Evolutionary conservation across 2,797 vertebrate genomes (phyloP), one percentile per base, ranked within the genome.

Genomic region (Helostoma temminkii): DNA sequence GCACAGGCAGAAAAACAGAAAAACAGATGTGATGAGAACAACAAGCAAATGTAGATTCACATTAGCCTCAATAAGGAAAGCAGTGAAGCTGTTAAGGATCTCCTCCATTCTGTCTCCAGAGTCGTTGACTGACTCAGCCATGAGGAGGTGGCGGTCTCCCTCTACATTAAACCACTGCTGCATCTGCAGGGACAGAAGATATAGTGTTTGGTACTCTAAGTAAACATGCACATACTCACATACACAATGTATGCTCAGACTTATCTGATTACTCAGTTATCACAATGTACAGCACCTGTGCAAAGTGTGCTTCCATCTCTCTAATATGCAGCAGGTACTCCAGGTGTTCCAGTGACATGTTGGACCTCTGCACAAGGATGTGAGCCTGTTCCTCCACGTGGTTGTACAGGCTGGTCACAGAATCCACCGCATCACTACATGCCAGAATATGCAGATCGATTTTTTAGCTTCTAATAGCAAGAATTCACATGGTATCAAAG

Each of bases 371-470:
- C 81, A 96, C 97, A 1, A 99, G 92, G 21, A 91, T 46, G 1
- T 98, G 97, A n/a, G 96, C 95, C 61, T 94, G 93, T 72, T 97
- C 96, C 26, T 99, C 97, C 86, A 99, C 89, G 0, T 88, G 92
- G 66, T 93, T 94, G 65, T 98, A 99, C 69, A 97, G 89, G 6
- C 85, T 80, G 6, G 93, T 88, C 0, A 96, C 95, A 0, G 88
- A 82, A 19, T 95, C 95, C 75, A 98, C 92, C 6, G 93, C 93
- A 19, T 91, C 87, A 84, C 97, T 99, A 86, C 16, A 55, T 26
- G 25, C 2, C 53, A 6, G 14, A 60, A 11, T 36, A 21, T 1
- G 21, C 0, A 67, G 6, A 49, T 56, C 16, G n/a, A n/a, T n/a
- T n/a, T n/a, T 21, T 25, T 24, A 21, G 39, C 49, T 68, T 15